Conservation (phyloP, 2,888 invertebrate species). For the Amblyjoppa proteus region DNA sequence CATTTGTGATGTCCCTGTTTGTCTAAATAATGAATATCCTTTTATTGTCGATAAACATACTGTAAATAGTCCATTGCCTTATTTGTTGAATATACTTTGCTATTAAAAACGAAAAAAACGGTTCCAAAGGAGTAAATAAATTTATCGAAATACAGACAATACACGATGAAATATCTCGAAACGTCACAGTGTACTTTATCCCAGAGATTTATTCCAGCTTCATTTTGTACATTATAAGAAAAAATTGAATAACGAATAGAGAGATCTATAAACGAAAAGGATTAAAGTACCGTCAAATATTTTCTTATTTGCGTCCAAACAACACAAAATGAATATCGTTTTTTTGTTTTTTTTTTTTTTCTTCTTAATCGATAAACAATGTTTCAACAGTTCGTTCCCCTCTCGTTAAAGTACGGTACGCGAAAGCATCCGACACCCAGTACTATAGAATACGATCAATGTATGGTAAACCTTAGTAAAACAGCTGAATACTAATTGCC, state of each 20-base stretch:
- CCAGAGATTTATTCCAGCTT: conserved; percentile 82
- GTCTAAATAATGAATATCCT: too few relatives aligned
- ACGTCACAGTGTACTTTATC: conserved; percentile 58
- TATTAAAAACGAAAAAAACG: too few relatives aligned
- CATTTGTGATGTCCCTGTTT: too few relatives aligned
- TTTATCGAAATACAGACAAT: background rate
- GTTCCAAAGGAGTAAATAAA: too few relatives aligned
- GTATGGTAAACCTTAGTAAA: conserved; percentile 74
- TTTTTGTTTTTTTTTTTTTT: conserved; percentile 6
- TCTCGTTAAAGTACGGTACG: conserved; percentile 80
- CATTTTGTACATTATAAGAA: conserved; percentile 82
- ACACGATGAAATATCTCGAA: background rate
- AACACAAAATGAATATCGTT: conserved; percentile 58
- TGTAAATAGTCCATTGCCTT: too few relatives aligned
- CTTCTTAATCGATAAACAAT: conserved; percentile 60
- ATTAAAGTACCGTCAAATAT: conserved; percentile 71
- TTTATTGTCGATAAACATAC: too few relatives aligned
- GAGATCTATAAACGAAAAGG: conserved; percentile 76
- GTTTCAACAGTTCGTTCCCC: conserved; percentile 76
- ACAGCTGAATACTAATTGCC: conserved; percentile 62
- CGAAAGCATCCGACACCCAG: conserved; percentile 83
- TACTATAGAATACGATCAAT: conserved; percentile 78
- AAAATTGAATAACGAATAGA: conserved; percentile 81
- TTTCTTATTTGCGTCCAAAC: conserved; percentile 60
- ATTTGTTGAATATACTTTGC: too few relatives aligned